Base-by-base conservation (phyloP, 2,888 invertebrate species). In the Drosophila bunnanda region DNA sequence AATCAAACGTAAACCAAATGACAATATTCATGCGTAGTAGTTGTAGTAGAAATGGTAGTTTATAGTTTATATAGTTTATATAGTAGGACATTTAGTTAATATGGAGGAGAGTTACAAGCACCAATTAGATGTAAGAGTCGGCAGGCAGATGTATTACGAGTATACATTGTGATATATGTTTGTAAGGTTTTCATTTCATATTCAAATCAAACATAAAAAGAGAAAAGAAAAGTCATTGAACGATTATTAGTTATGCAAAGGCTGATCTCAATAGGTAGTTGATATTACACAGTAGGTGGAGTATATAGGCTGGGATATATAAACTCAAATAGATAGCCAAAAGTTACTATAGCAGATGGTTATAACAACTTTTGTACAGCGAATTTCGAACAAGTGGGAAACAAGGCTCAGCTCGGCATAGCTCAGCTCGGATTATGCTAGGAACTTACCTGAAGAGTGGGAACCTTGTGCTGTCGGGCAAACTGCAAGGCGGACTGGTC, bases 401-500 rank as follows among this genome's bases (percentile, higher is more conserved):
- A 12, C 25, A 53, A 44, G 46, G 15, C 25, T n/a, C 10, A 36
- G 25, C 48, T 39, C 41, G 13, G 30, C n/a, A 34, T n/a, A 44
- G 20, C 41, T 20, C 12, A 38, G 25, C 32, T 34, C 0, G 4
- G n/a, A 15, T 43, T 2, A 22, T 28, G 38, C 10, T 12, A 72
- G 79, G 39, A 66, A 22, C 75, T 91, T 93, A 94, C 94, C 93
- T 95, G 94, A 89, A 94, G 94, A 34, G 93, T 93, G 84, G 95
- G 95, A 41, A 90, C 90, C 90, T 95, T 95, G 77, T 95, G 94
- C 79, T 94, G 94, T 46, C 94, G 94, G 0, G 97, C 97, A 70
- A 96, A 96, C 25, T 95, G 95, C 62, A 97, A 93, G 0, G 97
- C 96, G 1, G 95, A 95, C 89, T 97, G 98, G 91, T 98, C 98